Evolutionary conservation across 2,113 vertebrate genomes (phyloP), one percentile per base, ranked within the genome.

Genomic region (Dolichallabes microphthalmus): DNA sequence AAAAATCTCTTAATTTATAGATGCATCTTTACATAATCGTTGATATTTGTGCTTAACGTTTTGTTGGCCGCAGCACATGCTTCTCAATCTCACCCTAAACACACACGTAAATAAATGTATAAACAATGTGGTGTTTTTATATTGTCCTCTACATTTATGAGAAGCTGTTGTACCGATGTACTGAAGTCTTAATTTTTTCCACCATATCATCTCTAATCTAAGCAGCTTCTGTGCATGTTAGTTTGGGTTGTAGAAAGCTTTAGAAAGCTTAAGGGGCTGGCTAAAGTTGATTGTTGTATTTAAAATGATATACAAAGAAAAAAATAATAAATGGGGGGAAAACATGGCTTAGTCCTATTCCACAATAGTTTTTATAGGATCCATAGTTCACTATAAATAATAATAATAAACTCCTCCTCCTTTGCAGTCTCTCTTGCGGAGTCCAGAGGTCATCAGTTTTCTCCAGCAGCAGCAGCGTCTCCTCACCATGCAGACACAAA

Each of bases 381-480:
- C 20, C 19, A 20, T 20, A 61, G 22, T 61, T 60, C 58, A 60
- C 39, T 45, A 45, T 0, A 45, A 45, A 45, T 45, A 45, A 45
- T 9, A 45, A 45, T 45, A 45, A 45, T 45, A 45, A 45, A 45
- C 45, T 45, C 45, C 68, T 27, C 8, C 8, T 61, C 30, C 0
- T 58, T 89, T 92, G 86, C 92, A 99, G 98, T 98, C 98, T 2
- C 92, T 99, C n/a, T 93, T 99, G 83, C 94, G 98, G 93, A 99
- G 98, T 93, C 98, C 98, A 58, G 96, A 98, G 91, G 97, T 99
- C 84, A 97, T 99, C 73, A 95, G 96, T n/a, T 99, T 99, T 91
- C 94, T 99, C n/a, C 98, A 98, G 92, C 97, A 96, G 88, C 98
- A 98, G 88, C 98, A 99, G 90, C 95, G 95, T 22, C 93, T 98